Evolutionary conservation across 2,113 vertebrate species (phyloP), one percentile per base, ranked within the genome.

Genomic region (Nansenia antarctica): DNA sequence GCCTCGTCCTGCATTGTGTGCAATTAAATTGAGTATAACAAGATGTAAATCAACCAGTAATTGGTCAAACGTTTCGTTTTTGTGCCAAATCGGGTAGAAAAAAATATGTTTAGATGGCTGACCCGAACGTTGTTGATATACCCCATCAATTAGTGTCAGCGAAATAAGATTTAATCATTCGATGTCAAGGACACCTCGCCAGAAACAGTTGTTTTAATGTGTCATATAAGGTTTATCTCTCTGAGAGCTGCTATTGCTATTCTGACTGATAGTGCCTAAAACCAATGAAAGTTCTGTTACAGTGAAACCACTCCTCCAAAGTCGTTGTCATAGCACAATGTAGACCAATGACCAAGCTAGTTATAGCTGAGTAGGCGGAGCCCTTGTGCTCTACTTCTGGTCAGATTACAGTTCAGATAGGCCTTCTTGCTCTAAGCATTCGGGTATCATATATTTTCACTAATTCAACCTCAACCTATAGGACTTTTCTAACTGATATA

Each of bases 361-460:
- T 1, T 32, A 53, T 7, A 32, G 35, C 12, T 42, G 42, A 64
- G 22, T 69, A 66, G 83, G 83, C 66, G 80, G 78, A 37, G 69
- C 55, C n/a, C 47, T 3, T 15, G 20, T 85, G 80, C 59, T 78
- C 83, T 85, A 82, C 73, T 79, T 85, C 67, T 68, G 53, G 54
- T 54, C 77, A 60, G 77, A 80, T 80, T 79, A 67, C 72, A 69
- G 65, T 79, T 73, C 70, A 70, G 54, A 65, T 67, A 67, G 70
- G 60, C n/a, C n/a, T n/a, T n/a, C n/a, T n/a, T n/a, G n/a, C n/a
- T n/a, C n/a, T n/a, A n/a, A n/a, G n/a, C n/a, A n/a, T n/a, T n/a
- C n/a, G n/a, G n/a, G n/a, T n/a, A n/a, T n/a, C n/a, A n/a, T n/a
- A n/a, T n/a, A n/a, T n/a, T n/a, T n/a, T n/a, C n/a, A n/a, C n/a